Base-by-base conservation (phyloP, 2,797 vertebrate genomes). In the Ctenochaetus hawaiiensis region DNA sequence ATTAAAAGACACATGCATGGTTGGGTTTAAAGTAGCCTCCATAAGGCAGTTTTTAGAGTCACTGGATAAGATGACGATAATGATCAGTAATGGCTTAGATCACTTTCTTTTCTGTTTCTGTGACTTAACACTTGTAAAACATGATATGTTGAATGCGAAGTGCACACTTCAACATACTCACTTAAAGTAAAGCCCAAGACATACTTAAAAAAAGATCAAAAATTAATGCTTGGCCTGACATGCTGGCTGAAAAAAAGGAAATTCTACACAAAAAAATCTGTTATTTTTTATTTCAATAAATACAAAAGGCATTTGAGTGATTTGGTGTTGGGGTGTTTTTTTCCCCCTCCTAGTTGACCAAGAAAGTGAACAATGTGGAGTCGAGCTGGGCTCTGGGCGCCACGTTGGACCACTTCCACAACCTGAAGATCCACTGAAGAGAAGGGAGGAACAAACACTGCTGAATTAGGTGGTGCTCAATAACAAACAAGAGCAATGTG, bases 331-430 rank as follows among this genome's bases (percentile, higher is more conserved):
- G 17, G 14, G 34, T 45, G 22, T 66, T 20, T 9, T 67, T 9
- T 52, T 37, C 5, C 23, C 22, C 12, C 3, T 68, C 72, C 82
- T 73, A 99, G 98, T 88, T 99, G 84, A 96, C 96, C 83, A 99
- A 98, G 94, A 99, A 98, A 92, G 96, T 99, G 87, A 96, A 97
- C 81, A 95, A 97, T 26, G 96, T 97, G 83, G 98, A 99, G 92
- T 96, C 97, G 7, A 98, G 98, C 92, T 99, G 98, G 98, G 96
- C 98, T 89, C 91, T 99, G 81, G 98, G 98, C 7, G 98, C 98
- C 85, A 95, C 93, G n/a, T 94, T 99, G 87, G 95, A 97, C 71
- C 92, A 97, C 65, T 91, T 98, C 91, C 95, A 98, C 84, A 94
- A 96, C 87, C 92, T 98, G 90, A 96, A 93, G 64, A 92, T 97